Evolutionary conservation across 2,113 vertebrate species (phyloP).

Genomic region (Onychostoma macrolepis): DNA sequence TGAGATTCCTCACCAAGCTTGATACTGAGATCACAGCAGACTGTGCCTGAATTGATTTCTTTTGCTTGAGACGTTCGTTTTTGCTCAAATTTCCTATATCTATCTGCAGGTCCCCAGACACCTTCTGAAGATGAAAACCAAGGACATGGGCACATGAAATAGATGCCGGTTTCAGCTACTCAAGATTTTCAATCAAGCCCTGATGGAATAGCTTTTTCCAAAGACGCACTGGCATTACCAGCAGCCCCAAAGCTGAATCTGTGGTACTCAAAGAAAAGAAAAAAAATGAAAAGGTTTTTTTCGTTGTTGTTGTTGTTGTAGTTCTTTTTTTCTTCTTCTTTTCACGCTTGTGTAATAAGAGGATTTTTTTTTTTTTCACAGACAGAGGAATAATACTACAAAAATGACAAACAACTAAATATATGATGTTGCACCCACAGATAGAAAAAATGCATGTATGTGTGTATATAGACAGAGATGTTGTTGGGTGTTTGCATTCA

Average conservation of each 20-base stretch:
- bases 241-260: background rate
- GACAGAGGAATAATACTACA: background rate
- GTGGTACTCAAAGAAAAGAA: background rate
- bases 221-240: slow-evolving; percentile 5
- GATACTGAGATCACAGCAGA: slow-evolving; percentile 26
- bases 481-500: background rate
- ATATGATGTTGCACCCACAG: background rate
- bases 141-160: slow-evolving; percentile 36
- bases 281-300: background rate
- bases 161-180: slow-evolving; percentile 5
- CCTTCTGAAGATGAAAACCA: slow-evolving; percentile 36
- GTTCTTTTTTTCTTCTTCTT: background rate
- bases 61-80: slow-evolving; percentile 11
- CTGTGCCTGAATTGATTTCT: slow-evolving; percentile 34
- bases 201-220: slow-evolving; percentile 37
- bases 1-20: slow-evolving; percentile 25
- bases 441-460: no score
- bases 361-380: background rate
- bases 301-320: background rate
- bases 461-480: background rate
- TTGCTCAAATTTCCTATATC: slow-evolving; percentile 37
- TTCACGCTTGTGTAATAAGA: background rate
- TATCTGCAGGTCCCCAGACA: slow-evolving; percentile 23
- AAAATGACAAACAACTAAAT: background rate
- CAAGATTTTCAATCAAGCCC: slow-evolving; percentile 36